Conservation (phyloP, 2,888 invertebrate species). For the Melitaea athalia region DNA sequence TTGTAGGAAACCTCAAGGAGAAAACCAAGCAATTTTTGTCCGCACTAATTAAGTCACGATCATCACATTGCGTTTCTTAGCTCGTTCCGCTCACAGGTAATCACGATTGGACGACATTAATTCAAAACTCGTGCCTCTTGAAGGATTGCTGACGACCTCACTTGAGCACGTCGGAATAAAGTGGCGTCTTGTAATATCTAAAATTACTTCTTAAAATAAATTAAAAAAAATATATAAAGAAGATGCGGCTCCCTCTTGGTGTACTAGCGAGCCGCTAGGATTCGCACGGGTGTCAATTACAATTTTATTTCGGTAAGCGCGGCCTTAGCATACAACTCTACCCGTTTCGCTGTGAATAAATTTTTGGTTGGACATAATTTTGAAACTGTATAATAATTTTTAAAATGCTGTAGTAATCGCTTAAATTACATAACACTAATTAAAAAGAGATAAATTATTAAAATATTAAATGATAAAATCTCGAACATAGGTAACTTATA, state of each 20-base stretch:
- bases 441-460: too few species aligned
- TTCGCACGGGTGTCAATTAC: too few species aligned
- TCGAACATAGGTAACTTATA: too few species aligned
- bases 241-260: not conserved
- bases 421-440: too few species aligned
- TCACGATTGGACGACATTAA: constrained; percentile 50
- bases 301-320: too few species aligned
- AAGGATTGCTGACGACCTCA: constrained; percentile 46
- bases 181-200: constrained; percentile 32
- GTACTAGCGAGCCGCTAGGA: not conserved
- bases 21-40: constrained; percentile 21
- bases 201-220: constrained; percentile 32
- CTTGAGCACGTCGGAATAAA: constrained; percentile 49
- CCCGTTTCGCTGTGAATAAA: too few species aligned
- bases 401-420: too few species aligned
- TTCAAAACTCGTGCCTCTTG: constrained; percentile 48
- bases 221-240: constrained; percentile 5
- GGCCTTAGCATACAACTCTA: too few species aligned
- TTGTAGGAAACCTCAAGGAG: constrained; percentile 3
- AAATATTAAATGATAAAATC: too few species aligned
- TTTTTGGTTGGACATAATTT: too few species aligned
- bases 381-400: too few species aligned
- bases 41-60: constrained; percentile 51
- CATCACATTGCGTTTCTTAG: constrained; percentile 37
- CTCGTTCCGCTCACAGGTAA: constrained; percentile 46